A percentile compares a stretch with the other conserved stretches of the same genome.
Conservation (phyloP, 2,888 invertebrate species). For the Ctenicera cuprea region DNA sequence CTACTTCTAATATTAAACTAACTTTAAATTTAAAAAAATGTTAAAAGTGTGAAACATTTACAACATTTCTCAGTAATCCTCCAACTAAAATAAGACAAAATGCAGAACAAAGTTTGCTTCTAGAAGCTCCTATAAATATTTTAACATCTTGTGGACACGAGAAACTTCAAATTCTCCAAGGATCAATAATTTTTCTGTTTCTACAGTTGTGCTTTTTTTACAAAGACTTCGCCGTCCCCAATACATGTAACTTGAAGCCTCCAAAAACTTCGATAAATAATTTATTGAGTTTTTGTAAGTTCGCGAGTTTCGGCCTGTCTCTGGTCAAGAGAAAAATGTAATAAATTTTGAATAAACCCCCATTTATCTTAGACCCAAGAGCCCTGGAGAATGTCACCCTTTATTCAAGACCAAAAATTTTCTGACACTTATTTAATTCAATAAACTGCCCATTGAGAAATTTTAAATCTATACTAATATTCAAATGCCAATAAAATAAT, state of each 20-base stretch:
- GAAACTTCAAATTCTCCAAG: conserved; percentile 8
- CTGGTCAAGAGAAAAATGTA: conserved; percentile 26
- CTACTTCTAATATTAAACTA: no score
- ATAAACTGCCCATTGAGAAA: no score
- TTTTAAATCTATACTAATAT: no score
- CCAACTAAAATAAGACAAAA: background rate
- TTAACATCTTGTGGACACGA: background rate
- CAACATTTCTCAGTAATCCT: background rate
- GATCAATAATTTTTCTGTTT: conserved; percentile 20
- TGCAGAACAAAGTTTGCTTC: background rate
- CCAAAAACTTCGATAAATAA: conserved; percentile 27
- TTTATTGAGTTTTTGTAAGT: conserved; percentile 26
- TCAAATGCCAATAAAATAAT: no score
- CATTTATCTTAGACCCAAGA: conserved; percentile 20
- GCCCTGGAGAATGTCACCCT: conserved; percentile 1
- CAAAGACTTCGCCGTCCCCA: background rate
- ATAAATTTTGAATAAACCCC: conserved; percentile 29
- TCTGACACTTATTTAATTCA: background rate
- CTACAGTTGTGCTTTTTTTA: conserved; percentile 11
- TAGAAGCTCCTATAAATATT: background rate
- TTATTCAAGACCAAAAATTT: background rate
- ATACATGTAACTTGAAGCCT: conserved; percentile 23
- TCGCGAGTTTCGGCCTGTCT: conserved; percentile 22
- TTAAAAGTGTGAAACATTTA: no score
- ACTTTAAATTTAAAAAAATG: no score